These are phyloP conservation scores for Anolis sagrei DNA, from an alignment of 2,113 vertebrate genomes.

Conservation along the genomic window DNA sequence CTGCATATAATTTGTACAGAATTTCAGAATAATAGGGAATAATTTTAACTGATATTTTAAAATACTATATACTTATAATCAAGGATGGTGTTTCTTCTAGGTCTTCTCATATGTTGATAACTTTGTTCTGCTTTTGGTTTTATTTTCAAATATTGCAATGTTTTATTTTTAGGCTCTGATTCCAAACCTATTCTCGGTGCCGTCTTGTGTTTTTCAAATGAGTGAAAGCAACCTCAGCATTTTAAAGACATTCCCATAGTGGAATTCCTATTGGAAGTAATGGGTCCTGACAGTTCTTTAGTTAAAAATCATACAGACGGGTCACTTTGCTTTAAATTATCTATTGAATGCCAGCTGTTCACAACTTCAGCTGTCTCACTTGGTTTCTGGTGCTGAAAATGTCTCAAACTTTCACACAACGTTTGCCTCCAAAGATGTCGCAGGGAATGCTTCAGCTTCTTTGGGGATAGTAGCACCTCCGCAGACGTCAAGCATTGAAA, in stretches of 20 bases:
- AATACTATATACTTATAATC: background rate
- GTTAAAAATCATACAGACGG: slow-evolving; percentile 87
- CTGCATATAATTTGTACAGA: background rate
- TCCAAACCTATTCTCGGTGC: slow-evolving; percentile 46
- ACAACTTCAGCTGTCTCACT: slow-evolving; percentile 72
- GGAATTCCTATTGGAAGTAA: slow-evolving; percentile 81
- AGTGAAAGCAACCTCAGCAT: too few species aligned
- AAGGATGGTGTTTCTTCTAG: background rate
- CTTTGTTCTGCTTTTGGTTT: slow-evolving; percentile 26
- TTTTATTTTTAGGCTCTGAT: slow-evolving; percentile 29
- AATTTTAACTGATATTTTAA: background rate
- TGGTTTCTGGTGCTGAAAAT: slow-evolving; percentile 75
- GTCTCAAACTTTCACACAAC: slow-evolving; percentile 63
- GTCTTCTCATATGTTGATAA: background rate
- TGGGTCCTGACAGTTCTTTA: slow-evolving; percentile 86
- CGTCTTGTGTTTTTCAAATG: slow-evolving; percentile 51
- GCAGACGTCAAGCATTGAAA: slow-evolving; percentile 48
- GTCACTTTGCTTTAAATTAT: slow-evolving; percentile 87
- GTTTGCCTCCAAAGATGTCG: slow-evolving; percentile 51
- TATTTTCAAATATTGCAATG: slow-evolving; percentile 59
- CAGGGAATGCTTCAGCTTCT: slow-evolving; percentile 41
- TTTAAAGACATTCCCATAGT: slow-evolving; percentile 66
- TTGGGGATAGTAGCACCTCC: slow-evolving; percentile 67
- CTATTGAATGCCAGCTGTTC: slow-evolving; percentile 86
- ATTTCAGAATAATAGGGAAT: background rate